A percentile compares a stretch with the other conserved stretches of the same genome.
phyloP scores from a whole-genome alignment of 2,797 vertebrate genomes.

The Helarctos malayanus region DNA sequence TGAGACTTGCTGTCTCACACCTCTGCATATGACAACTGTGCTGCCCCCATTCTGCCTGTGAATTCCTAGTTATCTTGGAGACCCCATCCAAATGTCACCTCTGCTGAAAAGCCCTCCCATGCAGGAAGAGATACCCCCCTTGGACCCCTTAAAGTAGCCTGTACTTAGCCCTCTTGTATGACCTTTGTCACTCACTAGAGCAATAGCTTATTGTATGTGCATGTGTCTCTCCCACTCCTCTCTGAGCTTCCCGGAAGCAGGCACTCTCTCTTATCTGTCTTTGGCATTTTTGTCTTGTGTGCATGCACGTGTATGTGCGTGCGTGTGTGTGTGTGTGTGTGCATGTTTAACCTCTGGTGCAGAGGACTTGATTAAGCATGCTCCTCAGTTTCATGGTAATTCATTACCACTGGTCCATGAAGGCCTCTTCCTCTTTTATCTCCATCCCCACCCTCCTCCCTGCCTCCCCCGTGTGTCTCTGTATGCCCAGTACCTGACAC shows the following conservation, averaged over 20 bases:
- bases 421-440: not conserved
- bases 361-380: not conserved
- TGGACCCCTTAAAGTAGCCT: not conserved
- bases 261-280: not conserved
- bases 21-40: not conserved
- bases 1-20: not conserved
- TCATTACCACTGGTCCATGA: not conserved
- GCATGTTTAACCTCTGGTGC: not conserved
- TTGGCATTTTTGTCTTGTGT: not conserved
- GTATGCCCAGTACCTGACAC: not conserved
- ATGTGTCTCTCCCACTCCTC: not conserved
- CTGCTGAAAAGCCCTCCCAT: not conserved
- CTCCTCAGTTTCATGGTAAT: not conserved
- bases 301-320: not conserved
- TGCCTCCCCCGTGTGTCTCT: not conserved
- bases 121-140: not conserved
- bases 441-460: not conserved
- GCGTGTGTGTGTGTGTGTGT: too few relatives aligned
- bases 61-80: not conserved
- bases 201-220: not conserved
- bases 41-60: not conserved
- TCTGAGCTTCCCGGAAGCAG: conserved; percentile 3
- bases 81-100: not conserved
- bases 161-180: not conserved
- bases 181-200: not conserved